Conservation (phyloP, 2,113 vertebrate species). For the Pygoscelis antarcticus region DNA sequence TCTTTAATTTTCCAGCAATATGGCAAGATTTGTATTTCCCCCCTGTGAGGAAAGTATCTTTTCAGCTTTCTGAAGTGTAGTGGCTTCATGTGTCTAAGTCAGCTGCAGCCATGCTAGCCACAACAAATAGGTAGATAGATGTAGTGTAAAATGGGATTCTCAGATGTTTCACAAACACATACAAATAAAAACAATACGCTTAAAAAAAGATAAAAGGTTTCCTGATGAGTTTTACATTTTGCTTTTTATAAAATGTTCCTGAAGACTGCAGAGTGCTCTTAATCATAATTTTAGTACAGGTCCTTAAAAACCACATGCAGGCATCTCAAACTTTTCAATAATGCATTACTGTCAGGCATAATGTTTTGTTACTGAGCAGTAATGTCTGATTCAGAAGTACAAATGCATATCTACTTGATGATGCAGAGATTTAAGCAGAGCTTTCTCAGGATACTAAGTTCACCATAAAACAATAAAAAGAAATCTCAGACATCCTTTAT, state of each 20-base stretch:
- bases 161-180: neutral
- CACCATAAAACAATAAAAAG: slow-evolving; percentile 8
- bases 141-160: neutral
- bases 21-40: neutral
- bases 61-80: neutral
- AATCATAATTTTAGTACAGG: slow-evolving; percentile 1
- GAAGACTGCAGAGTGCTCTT: slow-evolving; percentile 18
- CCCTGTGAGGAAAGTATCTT: neutral
- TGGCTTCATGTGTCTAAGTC: neutral
- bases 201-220: slow-evolving; percentile 16
- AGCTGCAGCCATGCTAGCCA: neutral
- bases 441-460: neutral
- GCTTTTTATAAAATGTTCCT: slow-evolving; percentile 1
- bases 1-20: neutral
- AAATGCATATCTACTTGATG: neutral
- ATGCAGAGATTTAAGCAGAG: neutral
- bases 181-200: neutral
- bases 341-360: slow-evolving; percentile 9
- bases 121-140: neutral
- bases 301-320: slow-evolving; percentile 35
- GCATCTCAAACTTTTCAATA: slow-evolving; percentile 30
- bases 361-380: slow-evolving; percentile 20
- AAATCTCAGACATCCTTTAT: slow-evolving; percentile 1
- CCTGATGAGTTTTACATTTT: slow-evolving; percentile 1
- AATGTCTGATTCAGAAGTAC: slow-evolving; percentile 12